Conservation (phyloP, 2,113 vertebrate species). For the Solenodon paradoxus region DNA sequence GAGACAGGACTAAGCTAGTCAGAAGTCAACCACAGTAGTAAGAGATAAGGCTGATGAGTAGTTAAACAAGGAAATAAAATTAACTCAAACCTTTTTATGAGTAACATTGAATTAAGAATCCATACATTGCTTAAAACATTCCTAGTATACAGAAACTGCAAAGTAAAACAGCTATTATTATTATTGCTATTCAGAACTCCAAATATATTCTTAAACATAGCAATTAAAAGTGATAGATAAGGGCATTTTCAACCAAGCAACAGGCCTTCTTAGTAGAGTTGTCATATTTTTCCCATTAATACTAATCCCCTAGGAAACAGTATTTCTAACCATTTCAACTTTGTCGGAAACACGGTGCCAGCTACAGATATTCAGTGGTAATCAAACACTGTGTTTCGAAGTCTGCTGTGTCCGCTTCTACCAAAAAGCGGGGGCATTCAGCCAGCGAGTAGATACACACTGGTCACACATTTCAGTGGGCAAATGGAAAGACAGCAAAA, state of each 20-base stretch:
- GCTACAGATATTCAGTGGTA: neutral
- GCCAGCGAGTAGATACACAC: too few species aligned
- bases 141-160: neutral
- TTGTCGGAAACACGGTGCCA: neutral
- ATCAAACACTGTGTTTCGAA: too few species aligned
- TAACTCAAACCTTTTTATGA: neutral
- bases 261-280: neutral
- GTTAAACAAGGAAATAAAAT: constrained; percentile 2
- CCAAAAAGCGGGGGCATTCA: neutral
- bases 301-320: neutral
- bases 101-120: neutral
- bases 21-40: neutral
- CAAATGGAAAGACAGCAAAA: neutral
- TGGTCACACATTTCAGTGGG: neutral
- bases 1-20: neutral
- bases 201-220: neutral
- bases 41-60: neutral
- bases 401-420: neutral
- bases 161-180: neutral
- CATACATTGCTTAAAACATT: neutral
- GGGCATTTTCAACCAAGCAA: neutral
- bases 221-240: neutral
- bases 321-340: neutral
- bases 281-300: neutral
- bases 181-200: neutral